Conservation (phyloP, 2,888 invertebrate species). For the Parnassius smintheus region DNA sequence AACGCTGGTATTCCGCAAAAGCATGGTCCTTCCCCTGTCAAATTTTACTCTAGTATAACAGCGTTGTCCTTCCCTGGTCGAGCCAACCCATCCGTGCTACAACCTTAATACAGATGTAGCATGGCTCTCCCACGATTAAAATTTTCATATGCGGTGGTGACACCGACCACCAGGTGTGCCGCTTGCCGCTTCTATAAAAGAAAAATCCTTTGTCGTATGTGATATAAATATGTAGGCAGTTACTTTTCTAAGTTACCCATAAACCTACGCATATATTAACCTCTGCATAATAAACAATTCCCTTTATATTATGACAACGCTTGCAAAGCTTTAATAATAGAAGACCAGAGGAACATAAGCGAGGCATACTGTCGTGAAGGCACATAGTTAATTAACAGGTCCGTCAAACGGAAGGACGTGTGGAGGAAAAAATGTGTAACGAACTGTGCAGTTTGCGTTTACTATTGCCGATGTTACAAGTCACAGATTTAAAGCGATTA, state of each 20-base stretch:
- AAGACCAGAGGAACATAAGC: constrained; percentile 5
- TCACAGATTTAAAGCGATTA: constrained; percentile 5
- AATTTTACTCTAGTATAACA: too few relatives aligned
- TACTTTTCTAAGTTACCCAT: neutral
- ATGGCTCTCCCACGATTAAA: too few relatives aligned
- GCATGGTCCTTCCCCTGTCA: too few relatives aligned
- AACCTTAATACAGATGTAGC: too few relatives aligned
- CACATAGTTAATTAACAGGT: constrained; percentile 33
- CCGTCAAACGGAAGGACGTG: constrained; percentile 30
- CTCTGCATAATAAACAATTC: neutral
- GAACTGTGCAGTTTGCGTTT: constrained; percentile 29
- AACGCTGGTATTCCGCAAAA: too few relatives aligned
- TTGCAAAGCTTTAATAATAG: constrained; percentile 5
- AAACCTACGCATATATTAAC: neutral
- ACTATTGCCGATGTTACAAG: constrained; percentile 4
- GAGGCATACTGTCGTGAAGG: constrained; percentile 13
- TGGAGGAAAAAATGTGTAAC: constrained; percentile 32
- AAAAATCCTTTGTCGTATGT: too few relatives aligned
- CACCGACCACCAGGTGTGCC: too few relatives aligned
- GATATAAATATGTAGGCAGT: too few relatives aligned
- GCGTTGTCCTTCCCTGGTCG: too few relatives aligned
- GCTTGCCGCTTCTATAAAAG: too few relatives aligned
- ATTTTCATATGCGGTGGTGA: too few relatives aligned
- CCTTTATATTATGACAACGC: neutral
- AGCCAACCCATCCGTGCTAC: too few relatives aligned